Evolutionary conservation across 2,113 vertebrate genomes (phyloP), one percentile per base, ranked within the genome.

Genomic region (Upupa epops): DNA sequence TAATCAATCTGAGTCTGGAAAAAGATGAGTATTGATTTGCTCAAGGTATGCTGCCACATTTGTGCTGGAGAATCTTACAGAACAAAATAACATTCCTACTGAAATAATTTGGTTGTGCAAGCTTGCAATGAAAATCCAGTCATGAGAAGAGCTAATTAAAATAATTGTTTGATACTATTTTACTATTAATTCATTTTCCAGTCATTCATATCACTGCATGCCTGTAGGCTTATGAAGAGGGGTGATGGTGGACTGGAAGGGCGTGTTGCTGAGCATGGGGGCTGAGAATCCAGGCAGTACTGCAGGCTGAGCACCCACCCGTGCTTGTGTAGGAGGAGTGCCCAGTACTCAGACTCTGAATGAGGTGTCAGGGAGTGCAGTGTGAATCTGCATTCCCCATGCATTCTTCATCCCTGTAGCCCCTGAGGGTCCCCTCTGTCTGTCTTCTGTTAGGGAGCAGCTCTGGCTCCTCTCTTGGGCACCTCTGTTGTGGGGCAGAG

Each of bases 1-100:
- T 89, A 93, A 82, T 94, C 88, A 92, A 9, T 73, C 73, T 73
- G 72, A 92, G 66, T 63, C 58, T 89, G 83, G 70, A 73, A 90
- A 92, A 90, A 82, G 66, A 83, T 85, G 59, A 90, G 77, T 94
- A 95, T 96, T 92, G 93, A 94, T 78, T 88, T 95, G 32, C 68
- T 77, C n/a, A 65, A 72, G 82, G 32, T 82, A 51, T 55, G 19
- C 36, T 77, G 70, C 20, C 86, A 63, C 45, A 48, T 66, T 88
- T 93, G 90, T 85, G 51, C 83, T 69, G 34, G 24, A 84, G 79
- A 75, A 51, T 55, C 63, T 90, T 70, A 34, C 0, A 3, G 72
- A 95, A 90, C 42, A 52, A 83, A 90, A 64, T 74, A 72, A 22
- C 4, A 2, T 58, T 80, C 51, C 32, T 49, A 31, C 37, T 48